These are phyloP conservation scores for Oscarella lobularis DNA, from an alignment of 37 sponge, comb jelly and placozoan species.

Conservation along the genomic window DNA sequence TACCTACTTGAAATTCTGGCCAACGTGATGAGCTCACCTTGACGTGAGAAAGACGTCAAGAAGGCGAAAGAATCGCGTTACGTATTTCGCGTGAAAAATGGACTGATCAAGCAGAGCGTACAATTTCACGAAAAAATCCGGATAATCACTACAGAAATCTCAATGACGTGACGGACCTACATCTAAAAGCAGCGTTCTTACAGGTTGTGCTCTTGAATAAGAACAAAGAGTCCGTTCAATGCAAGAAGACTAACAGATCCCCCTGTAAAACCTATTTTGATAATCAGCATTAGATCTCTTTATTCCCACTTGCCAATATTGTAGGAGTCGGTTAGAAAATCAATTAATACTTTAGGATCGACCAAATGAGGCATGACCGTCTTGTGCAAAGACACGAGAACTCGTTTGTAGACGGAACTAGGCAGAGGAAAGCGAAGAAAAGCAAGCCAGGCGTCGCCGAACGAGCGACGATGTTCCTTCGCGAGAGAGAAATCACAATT, in stretches of 20 bases:
- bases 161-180: too few species aligned
- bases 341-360: conserved; percentile 76
- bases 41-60: conserved; percentile 74
- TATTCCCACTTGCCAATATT: conserved; percentile 34
- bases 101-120: conserved; percentile 55
- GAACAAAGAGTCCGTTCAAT: conserved; percentile 87
- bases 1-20: neutral
- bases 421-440: conserved; percentile 69
- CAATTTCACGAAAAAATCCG: conserved; percentile 76
- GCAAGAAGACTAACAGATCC: conserved; percentile 85
- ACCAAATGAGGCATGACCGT: conserved; percentile 81
- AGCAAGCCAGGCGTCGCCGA: conserved; percentile 61
- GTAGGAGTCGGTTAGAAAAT: conserved; percentile 80
- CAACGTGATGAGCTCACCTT: conserved; percentile 23
- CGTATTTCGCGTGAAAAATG: conserved; percentile 52
- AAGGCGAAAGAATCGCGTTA: conserved; percentile 68
- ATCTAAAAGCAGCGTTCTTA: too few species aligned
- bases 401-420: conserved; percentile 8
- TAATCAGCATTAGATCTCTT: neutral
- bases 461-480: conserved; percentile 44
- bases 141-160: conserved; percentile 65
- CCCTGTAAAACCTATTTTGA: conserved; percentile 21
- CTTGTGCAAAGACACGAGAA: conserved; percentile 57
- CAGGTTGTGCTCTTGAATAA: conserved; percentile 86
- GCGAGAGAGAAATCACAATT: neutral